Percentiles rank a stretch among this genome's conserved stretches.
Conservation (phyloP, 2,113 vertebrate species). For the Leucosticte australis region DNA sequence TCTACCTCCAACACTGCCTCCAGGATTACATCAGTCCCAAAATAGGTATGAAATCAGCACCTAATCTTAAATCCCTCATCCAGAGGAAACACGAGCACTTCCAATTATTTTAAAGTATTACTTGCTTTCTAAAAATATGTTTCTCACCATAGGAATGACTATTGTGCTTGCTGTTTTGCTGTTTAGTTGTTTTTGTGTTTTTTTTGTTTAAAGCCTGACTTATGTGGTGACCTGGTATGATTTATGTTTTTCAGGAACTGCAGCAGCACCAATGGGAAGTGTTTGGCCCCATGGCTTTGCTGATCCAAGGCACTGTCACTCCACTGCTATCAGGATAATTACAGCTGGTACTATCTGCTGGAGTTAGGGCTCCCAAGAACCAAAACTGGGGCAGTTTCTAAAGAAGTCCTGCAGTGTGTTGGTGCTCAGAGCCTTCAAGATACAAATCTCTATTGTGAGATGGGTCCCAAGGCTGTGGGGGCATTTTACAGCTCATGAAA, state of each 20-base stretch:
- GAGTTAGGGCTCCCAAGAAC: background rate
- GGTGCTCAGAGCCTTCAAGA: background rate
- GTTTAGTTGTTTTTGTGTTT: background rate
- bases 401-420: background rate
- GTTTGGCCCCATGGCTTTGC: background rate
- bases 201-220: constrained; percentile 1
- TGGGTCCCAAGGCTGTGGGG: background rate
- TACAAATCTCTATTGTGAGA: accelerated
- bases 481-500: background rate
- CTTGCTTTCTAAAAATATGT: constrained; percentile 51
- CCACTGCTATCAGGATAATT: background rate
- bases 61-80: constrained; percentile 30
- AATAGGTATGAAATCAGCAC: constrained; percentile 50
- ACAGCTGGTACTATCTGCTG: background rate
- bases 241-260: constrained; percentile 46
- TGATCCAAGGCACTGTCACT: background rate
- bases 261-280: constrained; percentile 13
- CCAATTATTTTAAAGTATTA: constrained; percentile 60
- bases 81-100: constrained; percentile 60
- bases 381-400: background rate
- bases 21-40: constrained; percentile 28
- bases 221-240: constrained; percentile 12
- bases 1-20: background rate
- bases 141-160: constrained; percentile 52
- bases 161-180: background rate